These are phyloP conservation scores for Drosophila saltans DNA, from an alignment of 1,140 invertebrate genomes.

Conservation along the genomic window DNA sequence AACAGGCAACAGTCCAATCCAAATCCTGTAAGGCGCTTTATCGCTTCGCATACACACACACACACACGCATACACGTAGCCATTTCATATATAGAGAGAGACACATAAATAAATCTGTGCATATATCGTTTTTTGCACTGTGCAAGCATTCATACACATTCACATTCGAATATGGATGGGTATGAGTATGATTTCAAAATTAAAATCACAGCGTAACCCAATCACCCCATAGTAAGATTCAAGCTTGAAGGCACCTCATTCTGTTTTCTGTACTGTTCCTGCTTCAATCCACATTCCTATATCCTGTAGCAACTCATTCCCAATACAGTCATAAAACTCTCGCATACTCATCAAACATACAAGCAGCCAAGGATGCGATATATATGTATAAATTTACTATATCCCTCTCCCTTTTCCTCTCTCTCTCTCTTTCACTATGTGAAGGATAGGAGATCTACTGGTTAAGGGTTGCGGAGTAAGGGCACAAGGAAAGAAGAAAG, in stretches of 20 bases:
- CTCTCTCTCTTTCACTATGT: background rate
- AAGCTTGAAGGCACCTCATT: slow-evolving; percentile 28
- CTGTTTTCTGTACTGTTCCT: background rate
- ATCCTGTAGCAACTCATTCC: slow-evolving; percentile 64
- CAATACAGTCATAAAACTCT: slow-evolving; percentile 79
- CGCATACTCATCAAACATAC: slow-evolving; percentile 77
- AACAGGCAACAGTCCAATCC: slow-evolving; percentile 72
- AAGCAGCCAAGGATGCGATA: slow-evolving; percentile 45
- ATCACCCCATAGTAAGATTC: slow-evolving; percentile 52
- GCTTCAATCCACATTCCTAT: slow-evolving; percentile 13
- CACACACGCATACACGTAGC: background rate
- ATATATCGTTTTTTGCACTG: slow-evolving; percentile 67
- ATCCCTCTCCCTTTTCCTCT: background rate
- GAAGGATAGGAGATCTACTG: slow-evolving; percentile 9
- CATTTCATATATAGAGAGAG: background rate
- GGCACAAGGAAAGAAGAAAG: too few species aligned
- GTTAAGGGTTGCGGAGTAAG: background rate
- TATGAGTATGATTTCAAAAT: slow-evolving; percentile 76
- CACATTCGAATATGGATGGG: slow-evolving; percentile 38
- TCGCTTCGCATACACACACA: slow-evolving; percentile 66
- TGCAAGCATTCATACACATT: slow-evolving; percentile 51
- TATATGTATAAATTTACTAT: slow-evolving; percentile 16
- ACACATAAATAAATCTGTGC: slow-evolving; percentile 74
- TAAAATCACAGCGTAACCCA: slow-evolving; percentile 80
- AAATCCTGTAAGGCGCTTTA: slow-evolving; percentile 80